A percentile compares a stretch with the other conserved stretches of the same genome.
These are phyloP conservation scores for Lissonota sp. DNA, from an alignment of 2,888 invertebrate genomes.

Conservation along the genomic window DNA sequence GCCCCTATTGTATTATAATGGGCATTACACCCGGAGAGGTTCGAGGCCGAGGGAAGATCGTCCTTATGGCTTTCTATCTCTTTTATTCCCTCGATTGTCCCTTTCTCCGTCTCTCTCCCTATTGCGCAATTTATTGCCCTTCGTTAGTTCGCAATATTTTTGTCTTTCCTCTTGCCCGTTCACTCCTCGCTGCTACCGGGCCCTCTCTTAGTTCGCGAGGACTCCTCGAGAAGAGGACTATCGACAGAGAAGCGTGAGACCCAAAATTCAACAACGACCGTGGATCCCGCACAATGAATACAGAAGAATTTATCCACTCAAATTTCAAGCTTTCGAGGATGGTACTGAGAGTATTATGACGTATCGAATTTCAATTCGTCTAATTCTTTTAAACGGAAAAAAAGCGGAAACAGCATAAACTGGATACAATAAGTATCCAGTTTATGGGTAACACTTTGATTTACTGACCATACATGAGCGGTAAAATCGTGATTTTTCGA, in stretches of 20 bases:
- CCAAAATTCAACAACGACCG: conserved; percentile 22
- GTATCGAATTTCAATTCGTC: too few relatives aligned
- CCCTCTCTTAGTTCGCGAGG: neutral
- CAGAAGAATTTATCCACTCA: conserved; percentile 17
- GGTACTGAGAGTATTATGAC: neutral
- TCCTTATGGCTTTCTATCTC: conserved; percentile 50
- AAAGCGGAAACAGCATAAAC: too few relatives aligned
- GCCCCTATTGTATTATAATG: conserved; percentile 81
- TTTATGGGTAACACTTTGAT: too few relatives aligned
- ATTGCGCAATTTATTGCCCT: conserved; percentile 78
- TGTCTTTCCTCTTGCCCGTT: conserved; percentile 46
- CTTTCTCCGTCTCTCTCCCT: conserved; percentile 70
- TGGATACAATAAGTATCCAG: too few relatives aligned
- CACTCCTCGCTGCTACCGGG: conserved; percentile 21
- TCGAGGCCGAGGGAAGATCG: conserved; percentile 49
- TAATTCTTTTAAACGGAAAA: too few relatives aligned
- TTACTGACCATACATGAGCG: too few relatives aligned
- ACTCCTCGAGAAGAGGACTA: neutral
- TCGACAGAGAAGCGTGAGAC: conserved; percentile 43
- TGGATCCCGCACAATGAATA: neutral
- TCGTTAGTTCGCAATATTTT: conserved; percentile 71
- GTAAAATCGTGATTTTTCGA: too few relatives aligned
- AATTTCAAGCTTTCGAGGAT: conserved; percentile 14
- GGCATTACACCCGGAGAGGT: conserved; percentile 73
- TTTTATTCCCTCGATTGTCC: conserved; percentile 58